Evolutionary conservation across 2,888 invertebrate genomes (phyloP), one percentile per base, ranked within the genome.

Genomic region (Myathropa florea): DNA sequence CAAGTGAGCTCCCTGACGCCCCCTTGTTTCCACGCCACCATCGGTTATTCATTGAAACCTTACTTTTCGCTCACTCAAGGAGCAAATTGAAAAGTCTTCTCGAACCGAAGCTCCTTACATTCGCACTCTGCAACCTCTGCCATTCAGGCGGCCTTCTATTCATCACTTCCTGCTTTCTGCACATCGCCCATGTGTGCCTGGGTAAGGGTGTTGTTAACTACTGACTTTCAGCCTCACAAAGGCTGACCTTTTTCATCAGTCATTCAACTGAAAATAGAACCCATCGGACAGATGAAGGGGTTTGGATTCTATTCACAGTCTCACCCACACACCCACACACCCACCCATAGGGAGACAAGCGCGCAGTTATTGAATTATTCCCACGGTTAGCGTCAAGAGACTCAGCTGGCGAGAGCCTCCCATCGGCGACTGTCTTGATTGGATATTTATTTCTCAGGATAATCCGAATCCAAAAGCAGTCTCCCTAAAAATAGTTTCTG

Each of bases 371-470:
- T 73, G 21, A 55, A 64, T 73, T 64, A 57, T 64, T 57, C 59
- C 14, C 71, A 39, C 61, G 71, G 46, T 14, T 46, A 6, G n/a
- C 46, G n/a, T 46, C 46, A 46, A 18, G 46, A 46, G 46, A 3
- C 18, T n/a, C 7, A n/a, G 18, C 1, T 14, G n/a, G 46, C 9
- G 18, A 2, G 46, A 18, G 6, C 7, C 46, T 18, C 18, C 67
- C 78, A 73, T 68, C 30, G 24, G 60, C 39, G 61, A 53, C 36
- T 33, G 21, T 70, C 83, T 33, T 84, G 83, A 84, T 84, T 84
- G 79, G 75, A 75, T 33, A 55, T 75, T 84, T 84, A 70, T 70
- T 79, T 79, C 24, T 10, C 57, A 36, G 63, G 63, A 76, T 59
- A 82, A 53, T n/a, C 18, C 46, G 7, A n/a, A n/a, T n/a, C n/a